Evolutionary conservation across 2,888 invertebrate genomes (phyloP), one percentile per base, ranked within the genome.

Genomic region (Lasioglossum lativentre): DNA sequence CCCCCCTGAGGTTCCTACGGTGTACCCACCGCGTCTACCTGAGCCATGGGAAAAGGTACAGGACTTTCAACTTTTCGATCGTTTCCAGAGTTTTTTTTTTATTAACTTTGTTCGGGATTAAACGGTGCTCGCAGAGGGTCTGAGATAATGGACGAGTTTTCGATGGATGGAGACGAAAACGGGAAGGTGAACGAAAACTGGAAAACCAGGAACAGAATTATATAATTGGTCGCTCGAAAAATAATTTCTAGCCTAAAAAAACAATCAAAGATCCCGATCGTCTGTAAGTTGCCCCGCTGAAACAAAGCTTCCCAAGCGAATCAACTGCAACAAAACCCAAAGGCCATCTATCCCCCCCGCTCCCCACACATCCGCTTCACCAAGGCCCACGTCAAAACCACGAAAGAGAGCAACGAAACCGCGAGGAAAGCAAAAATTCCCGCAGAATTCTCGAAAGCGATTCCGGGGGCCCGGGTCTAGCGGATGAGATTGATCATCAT

Each of bases 41-140:
- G 91, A 90, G 81, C 86, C 92, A 89, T 92, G 92, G 92, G 92
- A 92, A 92, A 92, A 92, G 86, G 78, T 40, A 56, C 87, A 76
- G 86, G 86, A 88, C 90, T 86, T 91, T 81, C 89, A 87, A 85
- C 83, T 88, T 91, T 90, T 84, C 82, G 45, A 78, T 76, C 87
- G 76, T 83, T 84, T 81, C 80, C 73, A 71, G 42, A 73, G 78
- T 68, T 80, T 85, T 38, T 38, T 40, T 79, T 86, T 34, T 34
- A 10, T n/a, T 38, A 59, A 63, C 56, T 56, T 56, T 12, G 56
- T 12, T 59, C 68, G 78, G 81, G 82, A 75, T 76, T 77, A 84
- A 87, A 75, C 80, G 76, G 75, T 76, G 16, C 23, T 52, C 52
- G 23, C n/a, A 34, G 19, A 27, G 34, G n/a, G 34, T 45, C 42